Evolutionary conservation across 2,888 invertebrate genomes (phyloP).

Genomic region (Machimus rusticus): DNA sequence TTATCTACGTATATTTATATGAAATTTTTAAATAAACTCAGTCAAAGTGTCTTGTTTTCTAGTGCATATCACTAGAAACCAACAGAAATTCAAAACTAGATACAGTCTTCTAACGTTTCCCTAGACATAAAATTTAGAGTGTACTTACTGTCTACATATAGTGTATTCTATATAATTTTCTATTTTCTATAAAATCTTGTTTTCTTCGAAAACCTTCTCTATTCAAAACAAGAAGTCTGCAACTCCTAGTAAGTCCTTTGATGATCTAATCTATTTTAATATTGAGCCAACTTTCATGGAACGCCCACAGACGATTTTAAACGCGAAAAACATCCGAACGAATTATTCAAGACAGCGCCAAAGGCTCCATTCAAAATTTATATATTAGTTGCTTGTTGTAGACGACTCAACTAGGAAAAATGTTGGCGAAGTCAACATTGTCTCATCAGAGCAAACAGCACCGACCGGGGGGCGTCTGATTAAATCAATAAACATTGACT

Average conservation of each 20-base stretch:
- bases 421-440: conserved; percentile 15
- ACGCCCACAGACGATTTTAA: not conserved
- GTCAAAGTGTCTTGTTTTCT: too few species aligned
- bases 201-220: not conserved
- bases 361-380: not conserved
- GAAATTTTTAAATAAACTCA: too few species aligned
- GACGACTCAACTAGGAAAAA: conserved; percentile 21
- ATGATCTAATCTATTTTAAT: not conserved
- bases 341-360: not conserved
- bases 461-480: not conserved
- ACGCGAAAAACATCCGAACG: not conserved
- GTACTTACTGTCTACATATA: too few species aligned
- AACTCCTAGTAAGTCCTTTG: not conserved
- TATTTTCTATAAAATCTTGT: not conserved
- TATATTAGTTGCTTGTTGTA: not conserved
- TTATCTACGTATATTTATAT: too few species aligned
- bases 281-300: not conserved
- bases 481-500: conserved; percentile 28
- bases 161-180: too few species aligned
- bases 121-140: too few species aligned
- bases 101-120: too few species aligned
- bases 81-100: too few species aligned
- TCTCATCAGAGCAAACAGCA: conserved; percentile 27
- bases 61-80: too few species aligned
- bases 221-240: not conserved